A percentile compares a stretch with the other conserved stretches of the same genome.
Conservation (phyloP, 1,140 invertebrate species). For the Eupristina koningsbergeri region DNA sequence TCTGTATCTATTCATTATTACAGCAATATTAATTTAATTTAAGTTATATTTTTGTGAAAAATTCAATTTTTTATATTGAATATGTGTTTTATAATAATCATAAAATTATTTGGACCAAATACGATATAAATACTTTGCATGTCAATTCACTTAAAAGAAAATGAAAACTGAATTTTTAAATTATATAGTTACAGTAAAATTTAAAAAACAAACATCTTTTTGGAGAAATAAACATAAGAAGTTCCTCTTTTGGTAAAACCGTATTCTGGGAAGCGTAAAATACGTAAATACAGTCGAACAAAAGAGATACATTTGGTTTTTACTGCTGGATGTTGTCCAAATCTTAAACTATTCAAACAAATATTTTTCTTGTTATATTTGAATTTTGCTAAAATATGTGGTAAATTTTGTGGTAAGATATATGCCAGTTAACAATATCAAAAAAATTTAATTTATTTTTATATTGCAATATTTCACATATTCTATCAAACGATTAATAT, state of each 20-base stretch:
- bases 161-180: no score
- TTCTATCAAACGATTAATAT: no score
- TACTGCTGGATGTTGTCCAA: neutral
- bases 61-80: neutral
- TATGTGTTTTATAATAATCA: no score
- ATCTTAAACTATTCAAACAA: neutral
- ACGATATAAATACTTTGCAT: no score
- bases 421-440: no score
- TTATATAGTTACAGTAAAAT: neutral
- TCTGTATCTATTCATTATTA: no score
- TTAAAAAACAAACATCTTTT: neutral
- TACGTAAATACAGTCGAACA: neutral
- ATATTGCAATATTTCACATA: no score
- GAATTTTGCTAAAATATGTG: neutral
- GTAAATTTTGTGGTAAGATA: no score
- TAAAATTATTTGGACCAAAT: no score
- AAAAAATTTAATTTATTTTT: no score
- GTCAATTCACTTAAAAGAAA: no score
- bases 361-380: neutral
- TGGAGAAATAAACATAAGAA: neutral
- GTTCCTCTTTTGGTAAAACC: neutral
- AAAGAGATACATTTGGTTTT: neutral
- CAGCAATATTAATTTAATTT: no score
- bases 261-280: slow-evolving; percentile 11
- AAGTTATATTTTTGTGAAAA: neutral